Conservation (phyloP, 2,797 vertebrate genomes). For the Spea hammondii region DNA sequence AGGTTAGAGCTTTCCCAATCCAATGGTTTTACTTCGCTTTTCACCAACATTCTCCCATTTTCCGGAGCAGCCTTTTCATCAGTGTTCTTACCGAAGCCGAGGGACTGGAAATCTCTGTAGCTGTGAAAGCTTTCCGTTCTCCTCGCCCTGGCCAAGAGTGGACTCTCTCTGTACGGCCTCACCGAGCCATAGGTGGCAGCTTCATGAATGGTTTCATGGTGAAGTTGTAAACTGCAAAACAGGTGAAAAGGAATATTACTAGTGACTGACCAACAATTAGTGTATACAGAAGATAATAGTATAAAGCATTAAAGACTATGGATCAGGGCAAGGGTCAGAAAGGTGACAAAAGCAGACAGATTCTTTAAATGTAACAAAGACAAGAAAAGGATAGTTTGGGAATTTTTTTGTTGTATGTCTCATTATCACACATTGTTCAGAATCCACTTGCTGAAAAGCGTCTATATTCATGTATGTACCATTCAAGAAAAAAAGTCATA, state of each 20-base stretch:
- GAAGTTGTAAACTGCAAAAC: slow-evolving; percentile 83
- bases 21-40: slow-evolving; percentile 66
- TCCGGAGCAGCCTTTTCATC: slow-evolving; percentile 67
- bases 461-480: too few relatives aligned
- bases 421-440: too few relatives aligned
- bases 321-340: too few relatives aligned
- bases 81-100: slow-evolving; percentile 75
- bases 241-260: not conserved
- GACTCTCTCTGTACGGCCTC: slow-evolving; percentile 92
- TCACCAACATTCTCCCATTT: slow-evolving; percentile 58
- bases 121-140: slow-evolving; percentile 94
- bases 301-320: too few relatives aligned
- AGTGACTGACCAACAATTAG: too few relatives aligned
- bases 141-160: slow-evolving; percentile 88
- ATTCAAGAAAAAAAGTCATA: too few relatives aligned
- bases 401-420: too few relatives aligned
- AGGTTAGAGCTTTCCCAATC: slow-evolving; percentile 50
- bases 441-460: too few relatives aligned
- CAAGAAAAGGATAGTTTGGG: too few relatives aligned
- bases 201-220: slow-evolving; percentile 84
- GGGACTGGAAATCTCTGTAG: slow-evolving; percentile 88
- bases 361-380: too few relatives aligned
- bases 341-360: too few relatives aligned
- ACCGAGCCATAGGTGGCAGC: slow-evolving; percentile 85
- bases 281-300: too few relatives aligned